Evolutionary conservation across 2,113 vertebrate genomes (phyloP).

Genomic region (Neodontobutis hainanensis): DNA sequence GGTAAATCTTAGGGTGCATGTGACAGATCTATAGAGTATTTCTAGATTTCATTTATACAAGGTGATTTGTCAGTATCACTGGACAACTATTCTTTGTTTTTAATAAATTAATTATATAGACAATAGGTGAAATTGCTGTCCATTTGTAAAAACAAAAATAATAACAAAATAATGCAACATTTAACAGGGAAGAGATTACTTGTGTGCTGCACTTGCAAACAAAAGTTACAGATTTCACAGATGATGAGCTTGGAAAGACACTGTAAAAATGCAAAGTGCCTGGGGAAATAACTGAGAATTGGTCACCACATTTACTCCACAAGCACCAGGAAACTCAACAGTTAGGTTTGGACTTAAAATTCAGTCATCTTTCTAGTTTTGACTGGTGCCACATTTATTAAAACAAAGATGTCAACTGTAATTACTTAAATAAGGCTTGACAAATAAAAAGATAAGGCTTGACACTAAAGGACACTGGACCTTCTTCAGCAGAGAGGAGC

Average conservation of each 20-base stretch:
- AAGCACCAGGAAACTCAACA: not conserved
- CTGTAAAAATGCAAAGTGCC: constrained; percentile 2
- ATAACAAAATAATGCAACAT: not conserved
- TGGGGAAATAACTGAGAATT: not conserved
- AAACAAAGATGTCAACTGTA: constrained; percentile 13
- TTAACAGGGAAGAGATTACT: not conserved
- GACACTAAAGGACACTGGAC: not conserved
- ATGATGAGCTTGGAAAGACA: not conserved
- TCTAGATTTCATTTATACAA: not conserved
- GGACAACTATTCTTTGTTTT: too few relatives aligned
- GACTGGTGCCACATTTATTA: too few relatives aligned
- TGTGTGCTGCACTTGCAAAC: not conserved
- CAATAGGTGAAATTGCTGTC: not conserved
- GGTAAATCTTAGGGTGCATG: constrained; percentile 38
- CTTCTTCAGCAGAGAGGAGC: constrained; percentile 56
- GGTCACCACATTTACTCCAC: not conserved
- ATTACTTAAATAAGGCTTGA: constrained; percentile 33
- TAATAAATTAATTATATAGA: too few relatives aligned
- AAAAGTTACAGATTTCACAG: not conserved
- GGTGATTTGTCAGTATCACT: too few relatives aligned
- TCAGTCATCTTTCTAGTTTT: too few relatives aligned
- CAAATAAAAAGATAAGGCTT: constrained; percentile 23
- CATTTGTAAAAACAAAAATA: not conserved
- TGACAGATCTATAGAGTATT: constrained; percentile 10
- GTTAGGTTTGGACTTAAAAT: too few relatives aligned